These are phyloP conservation scores for Petrocephalus schoutedeni DNA, from an alignment of 2,797 vertebrate species.

Conservation along the genomic window DNA sequence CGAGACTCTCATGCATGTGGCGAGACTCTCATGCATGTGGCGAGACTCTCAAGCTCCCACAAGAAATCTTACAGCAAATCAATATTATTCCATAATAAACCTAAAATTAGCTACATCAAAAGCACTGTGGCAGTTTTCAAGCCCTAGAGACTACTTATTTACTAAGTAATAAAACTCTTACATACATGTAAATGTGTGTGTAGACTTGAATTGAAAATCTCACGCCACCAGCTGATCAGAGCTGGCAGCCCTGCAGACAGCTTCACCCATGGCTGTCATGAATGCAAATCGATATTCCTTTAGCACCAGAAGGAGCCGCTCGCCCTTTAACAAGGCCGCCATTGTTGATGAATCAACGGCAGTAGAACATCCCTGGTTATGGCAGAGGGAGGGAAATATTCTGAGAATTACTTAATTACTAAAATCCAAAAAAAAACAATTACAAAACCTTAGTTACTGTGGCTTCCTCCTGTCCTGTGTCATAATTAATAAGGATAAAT, in stretches of 20 bases:
- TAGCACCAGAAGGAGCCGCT: constrained; percentile 38
- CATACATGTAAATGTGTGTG: not conserved
- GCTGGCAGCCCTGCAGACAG: not conserved
- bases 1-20: too few species aligned
- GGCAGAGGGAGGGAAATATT: constrained; percentile 23
- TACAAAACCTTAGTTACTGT: not conserved
- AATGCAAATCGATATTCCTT: constrained; percentile 58
- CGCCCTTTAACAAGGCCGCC: constrained; percentile 52
- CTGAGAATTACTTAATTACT: not conserved
- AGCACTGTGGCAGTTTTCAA: not conserved
- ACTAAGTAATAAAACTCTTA: not conserved
- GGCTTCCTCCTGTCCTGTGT: not conserved
- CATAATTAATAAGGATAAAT: not conserved
- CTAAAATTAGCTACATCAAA: not conserved
- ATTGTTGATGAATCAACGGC: constrained; percentile 47
- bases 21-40: too few species aligned
- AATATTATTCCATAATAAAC: not conserved
- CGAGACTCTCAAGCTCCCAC: not conserved
- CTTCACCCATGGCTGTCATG: constrained; percentile 33
- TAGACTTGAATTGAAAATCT: not conserved
- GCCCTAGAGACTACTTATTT: not conserved
- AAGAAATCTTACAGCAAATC: not conserved
- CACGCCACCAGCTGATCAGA: not conserved
- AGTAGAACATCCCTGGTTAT: constrained; percentile 22
- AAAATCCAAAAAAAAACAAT: constrained; percentile 19